Evolutionary conservation across 1,140 invertebrate genomes (phyloP), one percentile per base, ranked within the genome.

Genomic region (Ceratosolen solmsi): DNA sequence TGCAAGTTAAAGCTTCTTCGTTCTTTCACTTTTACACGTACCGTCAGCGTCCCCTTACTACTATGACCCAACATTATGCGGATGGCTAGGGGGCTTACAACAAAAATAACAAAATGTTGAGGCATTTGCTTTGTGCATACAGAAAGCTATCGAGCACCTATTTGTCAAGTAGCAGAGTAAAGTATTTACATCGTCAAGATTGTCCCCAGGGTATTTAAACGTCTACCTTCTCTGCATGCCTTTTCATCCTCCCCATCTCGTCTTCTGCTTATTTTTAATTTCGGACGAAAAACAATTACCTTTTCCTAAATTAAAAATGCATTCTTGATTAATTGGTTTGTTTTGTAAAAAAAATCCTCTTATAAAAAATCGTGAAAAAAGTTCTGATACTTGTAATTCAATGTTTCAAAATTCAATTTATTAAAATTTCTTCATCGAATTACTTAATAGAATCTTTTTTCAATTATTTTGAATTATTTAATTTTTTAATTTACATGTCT

Each of bases 111-210:
- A 75, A 76, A 75, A 58, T 3, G 25, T 65, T n/a, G 60, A 65
- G 76, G n/a, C 36, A 20, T 54, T n/a, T 56, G 60, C 60, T 49
- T 41, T 4, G 75, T 41, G 41, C 60, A 51, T 27, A 51, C 60
- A 38, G 60, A 68, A 79, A 70, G 60, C 41, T 79, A 79, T 70
- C 63, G 27, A 33, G n/a, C 22, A 30, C 33, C 60, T 79, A 70
- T 79, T 79, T 79, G 76, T 70, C 63, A 54, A 79, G 76, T 54
- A 38, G 63, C 30, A 25, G 58, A 36, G 22, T 22, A 54, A 70
- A 79, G 46, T 54, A 70, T 70, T 7, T 38, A 25, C 9, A 46
- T 36, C 30, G 76, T 54, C 63, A 38, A 79, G 76, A 70, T 77
- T n/a, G 15, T 49, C 60, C 75, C 15, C 60, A 13, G 75, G 75